Conservation (phyloP, 2,113 vertebrate species). For the Eulacestoma nigropectus region DNA sequence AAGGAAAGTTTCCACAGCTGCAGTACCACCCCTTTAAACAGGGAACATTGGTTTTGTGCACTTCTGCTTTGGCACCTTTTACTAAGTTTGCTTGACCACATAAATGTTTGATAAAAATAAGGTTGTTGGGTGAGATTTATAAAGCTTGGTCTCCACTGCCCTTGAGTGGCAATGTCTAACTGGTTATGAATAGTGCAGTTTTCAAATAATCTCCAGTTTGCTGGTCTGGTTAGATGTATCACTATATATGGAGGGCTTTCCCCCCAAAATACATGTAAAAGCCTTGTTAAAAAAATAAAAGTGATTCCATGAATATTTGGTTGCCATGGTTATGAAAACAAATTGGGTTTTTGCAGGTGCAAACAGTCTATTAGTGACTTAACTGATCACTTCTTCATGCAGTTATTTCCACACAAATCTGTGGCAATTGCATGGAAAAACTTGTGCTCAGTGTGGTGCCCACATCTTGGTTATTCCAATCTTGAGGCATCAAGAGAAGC, state of each 20-base stretch:
- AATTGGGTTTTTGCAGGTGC: slow-evolving; percentile 28
- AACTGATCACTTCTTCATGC: background rate
- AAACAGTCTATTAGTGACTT: background rate
- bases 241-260: background rate
- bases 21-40: background rate
- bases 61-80: background rate
- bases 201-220: background rate
- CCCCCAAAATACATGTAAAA: background rate
- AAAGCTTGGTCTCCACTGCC: background rate
- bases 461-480: background rate
- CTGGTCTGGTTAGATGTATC: background rate
- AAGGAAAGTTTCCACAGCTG: slow-evolving; percentile 15
- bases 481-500: background rate
- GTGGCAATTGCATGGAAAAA: slow-evolving; percentile 8
- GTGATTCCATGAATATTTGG: background rate
- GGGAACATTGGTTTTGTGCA: background rate
- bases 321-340: slow-evolving; percentile 45
- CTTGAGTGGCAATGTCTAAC: background rate
- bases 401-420: slow-evolving; percentile 15
- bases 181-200: background rate
- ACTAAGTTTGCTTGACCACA: background rate
- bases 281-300: background rate
- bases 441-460: background rate
- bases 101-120: background rate
- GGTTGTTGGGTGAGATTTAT: background rate